Conservation (phyloP, 2,113 vertebrate species). For the Tonatia bakeri region DNA sequence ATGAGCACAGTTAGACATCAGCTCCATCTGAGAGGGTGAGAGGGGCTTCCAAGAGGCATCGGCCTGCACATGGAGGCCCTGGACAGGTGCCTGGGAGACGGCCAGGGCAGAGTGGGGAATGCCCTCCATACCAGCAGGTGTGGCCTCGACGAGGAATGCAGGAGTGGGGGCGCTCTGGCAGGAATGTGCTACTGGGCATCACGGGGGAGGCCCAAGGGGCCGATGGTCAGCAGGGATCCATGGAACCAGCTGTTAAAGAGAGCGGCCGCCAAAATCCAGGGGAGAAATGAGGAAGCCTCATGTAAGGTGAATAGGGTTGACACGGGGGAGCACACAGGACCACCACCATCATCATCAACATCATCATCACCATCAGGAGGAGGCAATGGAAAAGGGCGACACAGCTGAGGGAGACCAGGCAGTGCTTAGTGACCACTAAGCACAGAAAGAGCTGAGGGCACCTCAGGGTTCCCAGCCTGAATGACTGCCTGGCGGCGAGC, state of each 20-base stretch:
- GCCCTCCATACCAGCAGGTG: not conserved
- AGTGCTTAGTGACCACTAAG: not conserved
- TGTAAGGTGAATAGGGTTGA: not conserved
- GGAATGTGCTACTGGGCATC: not conserved
- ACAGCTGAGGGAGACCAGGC: not conserved
- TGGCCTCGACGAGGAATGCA: not conserved
- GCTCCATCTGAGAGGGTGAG: not conserved
- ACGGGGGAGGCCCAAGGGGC: accelerated
- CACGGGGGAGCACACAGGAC: not conserved
- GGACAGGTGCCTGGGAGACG: not conserved
- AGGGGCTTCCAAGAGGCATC: not conserved
- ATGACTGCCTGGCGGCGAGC: not conserved
- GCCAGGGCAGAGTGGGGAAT: not conserved
- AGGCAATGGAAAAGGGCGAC: not conserved
- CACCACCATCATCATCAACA: too few species aligned
- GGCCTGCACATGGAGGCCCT: not conserved
- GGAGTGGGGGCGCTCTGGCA: accelerated
- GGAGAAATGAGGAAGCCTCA: not conserved
- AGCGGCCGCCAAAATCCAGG: not conserved
- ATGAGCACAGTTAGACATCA: not conserved
- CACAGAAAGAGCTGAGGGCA: not conserved
- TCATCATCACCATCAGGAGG: not conserved
- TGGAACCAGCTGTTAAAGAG: not conserved
- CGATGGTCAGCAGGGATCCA: not conserved
- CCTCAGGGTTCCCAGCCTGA: not conserved